phyloP scores from a whole-genome alignment of 2,888 invertebrate species.

The Cabera pusaria region DNA sequence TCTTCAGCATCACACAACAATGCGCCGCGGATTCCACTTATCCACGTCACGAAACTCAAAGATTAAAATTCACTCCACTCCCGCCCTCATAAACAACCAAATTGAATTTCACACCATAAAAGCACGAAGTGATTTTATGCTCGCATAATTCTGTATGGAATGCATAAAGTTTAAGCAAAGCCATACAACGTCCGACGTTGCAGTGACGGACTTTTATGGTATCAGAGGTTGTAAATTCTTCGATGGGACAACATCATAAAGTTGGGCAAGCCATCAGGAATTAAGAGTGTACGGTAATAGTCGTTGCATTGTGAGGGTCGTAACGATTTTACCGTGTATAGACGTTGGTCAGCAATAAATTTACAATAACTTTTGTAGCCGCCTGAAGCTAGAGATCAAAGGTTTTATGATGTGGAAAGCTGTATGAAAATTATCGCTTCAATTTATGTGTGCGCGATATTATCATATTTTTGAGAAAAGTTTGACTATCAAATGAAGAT shows the following conservation, averaged over 20 bases:
- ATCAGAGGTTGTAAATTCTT: constrained; percentile 17
- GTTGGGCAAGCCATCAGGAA: constrained; percentile 18
- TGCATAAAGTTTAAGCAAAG: constrained; percentile 40
- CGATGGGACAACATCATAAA: constrained; percentile 30
- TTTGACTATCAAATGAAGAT: no score
- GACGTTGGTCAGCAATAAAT: constrained; percentile 9
- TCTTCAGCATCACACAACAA: no score
- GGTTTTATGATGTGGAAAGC: constrained; percentile 4
- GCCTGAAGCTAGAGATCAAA: no score
- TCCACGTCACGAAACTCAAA: constrained; percentile 14
- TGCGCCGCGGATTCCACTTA: constrained; percentile 3
- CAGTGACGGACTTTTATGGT: constrained; percentile 1
- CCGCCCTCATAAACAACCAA: constrained; percentile 38
- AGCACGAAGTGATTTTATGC: constrained; percentile 45
- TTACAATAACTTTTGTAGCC: no score
- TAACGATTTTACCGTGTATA: constrained; percentile 14
- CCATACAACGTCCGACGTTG: constrained; percentile 15
- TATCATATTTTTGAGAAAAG: no score
- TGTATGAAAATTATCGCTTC: no score
- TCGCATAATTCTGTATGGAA: constrained; percentile 39
- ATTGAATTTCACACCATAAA: constrained; percentile 48
- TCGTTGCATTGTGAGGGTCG: constrained; percentile 24
- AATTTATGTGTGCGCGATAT: no score
- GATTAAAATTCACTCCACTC: constrained; percentile 20
- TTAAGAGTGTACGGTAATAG: constrained; percentile 26